phyloP scores from a whole-genome alignment of 2,888 invertebrate species.

The Galerucella pusilla region DNA sequence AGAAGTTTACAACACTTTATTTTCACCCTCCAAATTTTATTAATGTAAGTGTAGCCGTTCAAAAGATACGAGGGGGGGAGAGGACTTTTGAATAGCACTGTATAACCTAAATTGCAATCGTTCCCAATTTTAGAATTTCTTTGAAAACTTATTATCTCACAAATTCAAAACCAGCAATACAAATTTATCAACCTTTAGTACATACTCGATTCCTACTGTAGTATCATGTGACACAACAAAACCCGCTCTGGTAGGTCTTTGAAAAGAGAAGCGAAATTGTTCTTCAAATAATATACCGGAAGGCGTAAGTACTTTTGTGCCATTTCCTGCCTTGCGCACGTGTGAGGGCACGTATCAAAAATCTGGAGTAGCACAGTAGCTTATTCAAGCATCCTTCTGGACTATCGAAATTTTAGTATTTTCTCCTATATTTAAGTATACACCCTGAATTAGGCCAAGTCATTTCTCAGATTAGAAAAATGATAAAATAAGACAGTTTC shows the following conservation, averaged over 20 bases:
- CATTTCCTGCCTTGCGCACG: slow-evolving; percentile 60
- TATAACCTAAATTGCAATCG: neutral
- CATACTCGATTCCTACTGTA: slow-evolving; percentile 13
- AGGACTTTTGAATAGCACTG: too few relatives aligned
- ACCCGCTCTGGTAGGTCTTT: slow-evolving; percentile 22
- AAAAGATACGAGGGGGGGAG: too few relatives aligned
- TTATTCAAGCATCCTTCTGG: slow-evolving; percentile 25
- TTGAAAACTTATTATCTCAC: neutral
- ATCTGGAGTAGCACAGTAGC: slow-evolving; percentile 44
- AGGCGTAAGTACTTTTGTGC: slow-evolving; percentile 58
- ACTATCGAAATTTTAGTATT: slow-evolving; percentile 27
- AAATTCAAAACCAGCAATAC: neutral
- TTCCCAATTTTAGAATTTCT: neutral
- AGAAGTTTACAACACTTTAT: too few relatives aligned
- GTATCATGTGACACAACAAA: slow-evolving; percentile 32
- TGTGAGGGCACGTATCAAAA: slow-evolving; percentile 52
- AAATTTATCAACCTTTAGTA: slow-evolving; percentile 2
- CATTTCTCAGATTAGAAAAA: neutral
- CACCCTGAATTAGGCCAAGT: neutral
- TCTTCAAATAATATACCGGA: slow-evolving; percentile 57
- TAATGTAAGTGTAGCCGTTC: too few relatives aligned
- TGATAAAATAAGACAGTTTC: neutral
- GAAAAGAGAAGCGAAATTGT: slow-evolving; percentile 34
- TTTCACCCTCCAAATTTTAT: too few relatives aligned
- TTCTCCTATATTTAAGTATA: slow-evolving; percentile 13